Conservation (phyloP, 2,113 vertebrate genomes). For the Passer domesticus region DNA sequence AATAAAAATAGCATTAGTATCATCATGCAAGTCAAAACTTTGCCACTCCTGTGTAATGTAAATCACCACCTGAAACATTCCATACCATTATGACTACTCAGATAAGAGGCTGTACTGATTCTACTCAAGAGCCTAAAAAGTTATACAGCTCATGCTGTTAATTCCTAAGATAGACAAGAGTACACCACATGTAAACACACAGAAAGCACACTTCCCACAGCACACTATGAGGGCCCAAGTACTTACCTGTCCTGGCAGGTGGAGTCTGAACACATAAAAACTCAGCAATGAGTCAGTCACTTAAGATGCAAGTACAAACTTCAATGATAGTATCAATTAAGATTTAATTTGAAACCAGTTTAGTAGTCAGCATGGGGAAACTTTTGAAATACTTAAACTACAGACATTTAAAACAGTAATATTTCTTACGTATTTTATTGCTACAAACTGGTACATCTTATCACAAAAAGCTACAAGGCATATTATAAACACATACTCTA, state of each 20-base stretch:
- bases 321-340: not conserved
- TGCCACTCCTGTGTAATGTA: not conserved
- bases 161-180: not conserved
- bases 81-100: not conserved
- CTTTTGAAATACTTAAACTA: not conserved
- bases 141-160: not conserved
- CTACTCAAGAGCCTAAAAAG: not conserved
- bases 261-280: not conserved
- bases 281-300: not conserved
- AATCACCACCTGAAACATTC: not conserved
- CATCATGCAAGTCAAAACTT: not conserved
- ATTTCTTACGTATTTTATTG: slow-evolving; percentile 74
- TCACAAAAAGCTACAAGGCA: slow-evolving; percentile 74
- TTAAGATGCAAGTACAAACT: not conserved
- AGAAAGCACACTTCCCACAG: not conserved
- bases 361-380: not conserved
- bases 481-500: slow-evolving; percentile 69
- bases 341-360: not conserved
- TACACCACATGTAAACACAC: not conserved
- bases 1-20: not conserved
- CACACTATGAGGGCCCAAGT: not conserved
- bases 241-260: not conserved
- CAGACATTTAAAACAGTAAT: not conserved
- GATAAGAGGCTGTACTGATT: not conserved
- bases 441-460: slow-evolving; percentile 75